Evolutionary conservation across 1,140 invertebrate species (phyloP), one percentile per base, ranked within the genome.

Genomic region (Platyscapa corneri): DNA sequence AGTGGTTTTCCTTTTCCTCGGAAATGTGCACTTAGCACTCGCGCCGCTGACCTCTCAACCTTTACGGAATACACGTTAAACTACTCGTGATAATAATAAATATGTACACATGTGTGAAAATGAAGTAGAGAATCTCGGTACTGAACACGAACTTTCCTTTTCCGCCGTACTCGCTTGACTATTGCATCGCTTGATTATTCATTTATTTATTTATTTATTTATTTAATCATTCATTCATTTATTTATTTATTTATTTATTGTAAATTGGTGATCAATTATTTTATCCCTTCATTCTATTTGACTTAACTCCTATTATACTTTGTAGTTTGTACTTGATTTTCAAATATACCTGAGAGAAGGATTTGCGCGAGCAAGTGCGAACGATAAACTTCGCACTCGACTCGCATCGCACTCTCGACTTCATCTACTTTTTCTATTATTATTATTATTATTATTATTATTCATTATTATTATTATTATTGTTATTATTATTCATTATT

Each of bases 281-380:
- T 56, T 42, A 81, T 49, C 46, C 32, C 39, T 78, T 83, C 42
- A 74, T 83, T 72, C 10, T 49, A 78, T 72, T 70, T 77, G 87
- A 90, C 92, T 92, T 93, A 92, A 89, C 86, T 88, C 92, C 90
- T 93, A 93, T 92, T 92, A 90, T 92, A 93, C 88, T 90, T 91
- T 92, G 92, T 92, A 93, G 89, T 93, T 92, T 93, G 92, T 93
- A 92, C 92, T 92, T 92, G 91, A 87, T 90, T 93, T 91, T 89
- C 90, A 90, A 84, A 74, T 91, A 88, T 89, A 90, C 91, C 92
- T 92, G 92, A 92, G 91, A 91, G 89, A 89, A 91, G 89, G 85
- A 87, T 86, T 88, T 85, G 87, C 86, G 85, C 76, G 88, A 85
- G 76, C 80, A 42, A 65, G 37, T 65, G 67, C 39, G 76, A 84